Base-by-base conservation (phyloP, 2,888 invertebrate species). In the Aspidiotus destructor region DNA sequence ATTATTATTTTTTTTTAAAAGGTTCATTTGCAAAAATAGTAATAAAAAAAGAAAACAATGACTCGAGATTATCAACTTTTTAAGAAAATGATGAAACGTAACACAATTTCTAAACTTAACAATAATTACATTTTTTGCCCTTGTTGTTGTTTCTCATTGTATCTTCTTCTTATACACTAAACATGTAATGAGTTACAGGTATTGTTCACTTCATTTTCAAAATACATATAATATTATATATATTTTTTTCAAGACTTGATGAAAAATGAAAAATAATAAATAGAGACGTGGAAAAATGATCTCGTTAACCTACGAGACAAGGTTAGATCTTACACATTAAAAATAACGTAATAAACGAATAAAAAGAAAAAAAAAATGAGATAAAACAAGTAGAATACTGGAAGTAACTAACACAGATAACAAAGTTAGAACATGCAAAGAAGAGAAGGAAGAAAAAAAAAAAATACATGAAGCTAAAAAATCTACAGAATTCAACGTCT, bases 11-110 rank as follows among this genome's bases (percentile, higher is more conserved):
- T 28, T 28, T 28, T 28, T 28, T 28, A 7, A 58, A 58, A 13
- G n/a, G n/a, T 48, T 13, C 10, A 48, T 48, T 48, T 13, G n/a
- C n/a, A 48, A 48, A 48, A 48, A 48, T 13, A 48, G n/a, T 13
- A 41, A 54, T 54, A 63, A 63, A 63, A 53, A 63, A 63, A 63
- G 53, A 53, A 55, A 63, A 41, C 41, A 63, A 63, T 41, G 54
- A 41, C 52, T 41, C 52, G 54, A 41, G 41, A 63, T 53, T 53
- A 63, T 67, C 60, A 60, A 60, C 42, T 42, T 60, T 67, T 60
- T 42, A 67, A 57, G 58, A 67, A 67, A 67, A 67, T 67, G 67
- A 67, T 67, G 60, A 67, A 67, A 67, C 67, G 57, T 67, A 67
- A 67, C 67, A 67, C 67, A 52, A 58, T 44, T 28, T 67, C 67